phyloP scores from a whole-genome alignment of 2,797 vertebrate genomes.

The Chromis chromis region DNA sequence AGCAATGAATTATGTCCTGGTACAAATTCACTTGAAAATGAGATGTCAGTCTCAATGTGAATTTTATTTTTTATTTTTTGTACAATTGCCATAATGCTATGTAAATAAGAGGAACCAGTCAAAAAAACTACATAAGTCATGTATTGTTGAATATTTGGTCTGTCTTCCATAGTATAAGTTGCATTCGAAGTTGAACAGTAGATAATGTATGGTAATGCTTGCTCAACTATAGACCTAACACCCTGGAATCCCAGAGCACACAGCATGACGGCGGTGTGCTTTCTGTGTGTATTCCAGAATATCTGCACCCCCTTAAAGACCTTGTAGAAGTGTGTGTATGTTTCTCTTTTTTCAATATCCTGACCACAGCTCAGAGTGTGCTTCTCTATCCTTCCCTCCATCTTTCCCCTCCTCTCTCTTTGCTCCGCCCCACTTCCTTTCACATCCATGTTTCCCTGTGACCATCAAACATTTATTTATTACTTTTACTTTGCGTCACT shows the following conservation, averaged over 20 bases:
- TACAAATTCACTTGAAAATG: conserved; percentile 70
- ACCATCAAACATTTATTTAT: conserved; percentile 27
- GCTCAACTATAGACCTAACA: conserved; percentile 36
- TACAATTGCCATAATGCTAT: conserved; percentile 28
- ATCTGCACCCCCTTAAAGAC: conserved; percentile 71
- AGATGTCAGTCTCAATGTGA: conserved; percentile 74
- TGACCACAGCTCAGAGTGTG: conserved; percentile 81
- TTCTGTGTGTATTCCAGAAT: conserved; percentile 66
- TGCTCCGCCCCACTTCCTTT: conserved; percentile 45
- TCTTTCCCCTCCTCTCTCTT: conserved; percentile 54
- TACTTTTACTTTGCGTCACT: conserved; percentile 9
- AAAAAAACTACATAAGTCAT: conserved; percentile 5
- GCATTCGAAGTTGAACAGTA: conserved; percentile 30
- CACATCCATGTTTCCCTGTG: conserved; percentile 33
- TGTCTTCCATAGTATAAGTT: conserved; percentile 25
- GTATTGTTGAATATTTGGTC: conserved; percentile 26
- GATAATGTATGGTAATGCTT: conserved; percentile 50
- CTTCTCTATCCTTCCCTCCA: conserved; percentile 78
- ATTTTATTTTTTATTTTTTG: conserved; percentile 28
- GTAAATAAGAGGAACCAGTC: conserved; percentile 1
- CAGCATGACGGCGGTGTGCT: conserved; percentile 63
- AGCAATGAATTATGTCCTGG: conserved; percentile 40
- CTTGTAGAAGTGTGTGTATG: conserved; percentile 75
- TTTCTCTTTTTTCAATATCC: conserved; percentile 74
- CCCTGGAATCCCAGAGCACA: conserved; percentile 70